phyloP scores from a whole-genome alignment of 92 coral and sea anemone genomes.

The Porites cylindrica region DNA sequence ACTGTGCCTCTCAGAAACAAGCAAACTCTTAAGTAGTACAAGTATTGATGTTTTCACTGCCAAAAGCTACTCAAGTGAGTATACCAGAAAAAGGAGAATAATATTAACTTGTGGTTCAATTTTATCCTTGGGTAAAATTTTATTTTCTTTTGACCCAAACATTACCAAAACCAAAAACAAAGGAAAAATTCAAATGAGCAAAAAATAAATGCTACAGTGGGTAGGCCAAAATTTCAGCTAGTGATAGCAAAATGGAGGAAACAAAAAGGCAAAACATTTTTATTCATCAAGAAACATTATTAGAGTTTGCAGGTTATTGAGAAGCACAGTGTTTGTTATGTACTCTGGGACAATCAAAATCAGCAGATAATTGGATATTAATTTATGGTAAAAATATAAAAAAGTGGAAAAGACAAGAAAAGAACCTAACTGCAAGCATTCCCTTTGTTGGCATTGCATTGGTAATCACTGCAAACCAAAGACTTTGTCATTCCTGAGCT shows the following conservation, averaged over 20 bases:
- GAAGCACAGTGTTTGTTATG: too few relatives aligned
- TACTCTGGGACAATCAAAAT: neutral
- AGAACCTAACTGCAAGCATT: slow-evolving; percentile 53
- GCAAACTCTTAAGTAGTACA: neutral
- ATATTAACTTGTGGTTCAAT: too few relatives aligned
- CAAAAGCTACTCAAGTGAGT: neutral
- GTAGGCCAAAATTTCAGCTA: neutral
- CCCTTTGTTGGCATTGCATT: slow-evolving; percentile 42
- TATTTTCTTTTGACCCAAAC: too few relatives aligned
- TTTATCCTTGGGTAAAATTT: too few relatives aligned
- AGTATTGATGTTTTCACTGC: neutral
- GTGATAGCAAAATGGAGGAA: neutral
- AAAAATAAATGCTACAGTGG: neutral
- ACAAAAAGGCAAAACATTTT: too few relatives aligned
- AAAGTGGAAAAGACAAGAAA: slow-evolving; percentile 37
- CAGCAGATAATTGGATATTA: neutral
- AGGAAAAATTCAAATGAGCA: too few relatives aligned
- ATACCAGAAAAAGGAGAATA: too few relatives aligned
- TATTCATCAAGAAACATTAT: too few relatives aligned
- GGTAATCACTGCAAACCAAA: slow-evolving; percentile 61
- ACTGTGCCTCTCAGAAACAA: neutral
- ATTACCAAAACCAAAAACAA: too few relatives aligned
- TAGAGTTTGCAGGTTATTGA: neutral
- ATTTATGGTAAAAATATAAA: slow-evolving; percentile 2
- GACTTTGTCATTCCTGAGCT: slow-evolving; percentile 46